A percentile compares a stretch with the other conserved stretches of the same genome.
Conservation (phyloP, 2,797 vertebrate genomes). For the Ibycter americanus region DNA sequence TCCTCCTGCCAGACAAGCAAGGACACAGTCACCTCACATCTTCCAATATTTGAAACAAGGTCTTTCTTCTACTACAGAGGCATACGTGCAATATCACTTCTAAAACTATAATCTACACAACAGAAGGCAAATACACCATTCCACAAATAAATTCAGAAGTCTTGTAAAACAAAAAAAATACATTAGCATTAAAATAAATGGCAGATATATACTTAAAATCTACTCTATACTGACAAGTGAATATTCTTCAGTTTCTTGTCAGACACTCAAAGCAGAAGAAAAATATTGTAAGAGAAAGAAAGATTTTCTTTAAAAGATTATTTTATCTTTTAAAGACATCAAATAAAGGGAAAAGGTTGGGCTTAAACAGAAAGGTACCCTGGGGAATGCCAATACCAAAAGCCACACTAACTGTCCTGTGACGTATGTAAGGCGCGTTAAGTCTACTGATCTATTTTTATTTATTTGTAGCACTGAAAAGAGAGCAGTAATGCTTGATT, state of each 20-base stretch:
- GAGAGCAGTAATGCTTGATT: slow-evolving; percentile 3
- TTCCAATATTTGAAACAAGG: background rate
- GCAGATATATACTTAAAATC: background rate
- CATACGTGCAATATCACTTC: background rate
- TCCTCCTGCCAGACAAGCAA: background rate
- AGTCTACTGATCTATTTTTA: slow-evolving; percentile 16
- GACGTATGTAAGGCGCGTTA: background rate
- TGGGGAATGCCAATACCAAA: background rate
- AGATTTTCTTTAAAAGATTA: background rate
- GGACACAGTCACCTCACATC: background rate
- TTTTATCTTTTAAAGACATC: background rate
- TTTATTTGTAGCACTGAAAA: background rate
- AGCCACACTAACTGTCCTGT: background rate
- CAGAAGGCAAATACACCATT: background rate
- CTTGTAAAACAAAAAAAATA: background rate
- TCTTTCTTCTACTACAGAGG: background rate
- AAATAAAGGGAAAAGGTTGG: background rate
- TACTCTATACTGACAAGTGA: background rate
- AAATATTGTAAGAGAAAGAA: background rate
- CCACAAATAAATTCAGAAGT: background rate
- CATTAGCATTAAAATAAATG: background rate
- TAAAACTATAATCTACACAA: background rate
- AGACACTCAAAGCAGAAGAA: background rate
- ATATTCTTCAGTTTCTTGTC: background rate
- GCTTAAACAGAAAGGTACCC: background rate